These are phyloP conservation scores for Aspiorhynchus laticeps DNA, from an alignment of 2,113 vertebrate genomes.

Conservation along the genomic window DNA sequence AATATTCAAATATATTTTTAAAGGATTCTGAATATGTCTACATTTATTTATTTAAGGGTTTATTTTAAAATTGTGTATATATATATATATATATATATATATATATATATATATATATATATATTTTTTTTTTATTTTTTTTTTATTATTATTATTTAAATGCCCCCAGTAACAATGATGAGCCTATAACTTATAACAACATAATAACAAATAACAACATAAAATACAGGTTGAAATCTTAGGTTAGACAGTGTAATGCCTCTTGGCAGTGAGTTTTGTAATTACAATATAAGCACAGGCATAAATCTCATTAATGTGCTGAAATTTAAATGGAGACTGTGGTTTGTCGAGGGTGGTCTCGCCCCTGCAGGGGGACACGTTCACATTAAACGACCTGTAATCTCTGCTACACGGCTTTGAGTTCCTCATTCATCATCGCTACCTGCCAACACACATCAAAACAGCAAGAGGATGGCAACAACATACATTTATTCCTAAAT, in stretches of 20 bases:
- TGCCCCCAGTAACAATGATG: neutral
- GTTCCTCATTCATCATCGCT: slow-evolving; percentile 41
- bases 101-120: too few relatives aligned
- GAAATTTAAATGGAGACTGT: slow-evolving; percentile 58
- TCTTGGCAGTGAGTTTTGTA: slow-evolving; percentile 19
- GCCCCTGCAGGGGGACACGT: slow-evolving; percentile 54
- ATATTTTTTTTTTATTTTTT: neutral
- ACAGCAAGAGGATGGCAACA: neutral
- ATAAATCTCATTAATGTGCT: slow-evolving; percentile 64
- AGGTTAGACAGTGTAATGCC: neutral
- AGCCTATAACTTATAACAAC: neutral
- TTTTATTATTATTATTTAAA: too few relatives aligned
- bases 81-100: too few relatives aligned
- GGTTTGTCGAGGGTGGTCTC: slow-evolving; percentile 68
- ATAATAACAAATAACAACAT: neutral
- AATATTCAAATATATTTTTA: neutral
- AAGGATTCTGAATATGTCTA: neutral
- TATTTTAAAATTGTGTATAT: too few relatives aligned
- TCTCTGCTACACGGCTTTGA: slow-evolving; percentile 48
- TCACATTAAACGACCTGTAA: slow-evolving; percentile 52
- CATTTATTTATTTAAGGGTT: neutral
- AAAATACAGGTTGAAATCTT: neutral
- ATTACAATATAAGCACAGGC: slow-evolving; percentile 43
- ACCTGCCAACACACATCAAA: neutral
- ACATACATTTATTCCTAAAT: neutral